Evolutionary conservation across 2,797 vertebrate species (phyloP), one percentile per base, ranked within the genome.

Genomic region (Neostethus bicornis): DNA sequence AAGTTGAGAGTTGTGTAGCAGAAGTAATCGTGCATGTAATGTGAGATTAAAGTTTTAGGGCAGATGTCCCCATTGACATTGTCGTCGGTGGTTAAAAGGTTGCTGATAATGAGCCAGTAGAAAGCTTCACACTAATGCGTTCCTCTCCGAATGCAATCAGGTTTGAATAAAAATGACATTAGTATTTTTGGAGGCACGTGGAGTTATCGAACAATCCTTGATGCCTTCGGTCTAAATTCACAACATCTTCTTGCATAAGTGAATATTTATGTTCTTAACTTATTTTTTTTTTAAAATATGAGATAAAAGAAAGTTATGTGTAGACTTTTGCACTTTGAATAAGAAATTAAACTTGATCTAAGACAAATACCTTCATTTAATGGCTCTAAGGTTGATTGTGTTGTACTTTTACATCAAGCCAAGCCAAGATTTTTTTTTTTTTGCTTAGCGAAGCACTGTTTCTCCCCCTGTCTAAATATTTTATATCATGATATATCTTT

Each of bases 1-100:
- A 28, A 28, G 24, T 47, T 70, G 31, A 52, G 51, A 61, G 43
- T 44, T 4, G 2, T 76, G 71, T 57, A 54, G 62, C 35, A 46
- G 68, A 75, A 21, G 21, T 80, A 77, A 67, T 76, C 68, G 44
- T 51, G 32, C 4, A 13, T 16, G 34, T 17, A 70, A 68, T 61
- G 68, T 51, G 46, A 51, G 42, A 41, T 47, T 60, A 21, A 39
- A n/a, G 39, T 28, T 55, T 23, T 63, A 39, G 58, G 48, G 16
- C 39, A 32, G 46, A 44, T 20, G 39, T 43, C 48, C 13, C 64
- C 16, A 4, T 29, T 35, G 41, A 59, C 54, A 21, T 25, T 37
- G 62, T 37, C 20, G 46, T 16, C n/a, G 68, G 63, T 52, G 51
- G 56, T 3, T 2, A 53, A 52, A 32, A 63, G 43, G 47, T 63